Percentiles rank a stretch among this genome's conserved stretches.
Conservation (phyloP, 2,888 invertebrate genomes). For the Tanytarsus gracilentus region DNA sequence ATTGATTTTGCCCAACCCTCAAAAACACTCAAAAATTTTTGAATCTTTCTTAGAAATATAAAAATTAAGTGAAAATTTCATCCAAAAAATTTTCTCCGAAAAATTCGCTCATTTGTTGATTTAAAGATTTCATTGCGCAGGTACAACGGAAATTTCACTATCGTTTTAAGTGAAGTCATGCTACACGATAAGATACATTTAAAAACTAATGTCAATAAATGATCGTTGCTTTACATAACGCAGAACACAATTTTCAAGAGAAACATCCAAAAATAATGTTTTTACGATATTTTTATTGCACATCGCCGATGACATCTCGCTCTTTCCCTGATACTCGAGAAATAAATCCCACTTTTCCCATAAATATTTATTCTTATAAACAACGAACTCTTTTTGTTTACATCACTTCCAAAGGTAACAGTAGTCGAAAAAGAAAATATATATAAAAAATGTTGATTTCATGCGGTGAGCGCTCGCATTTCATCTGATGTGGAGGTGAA, state of each 20-base stretch:
- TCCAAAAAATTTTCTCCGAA: too few species aligned
- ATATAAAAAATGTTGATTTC: neutral
- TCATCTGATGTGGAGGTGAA: neutral
- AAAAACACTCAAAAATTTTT: too few species aligned
- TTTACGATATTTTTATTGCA: constrained; percentile 24
- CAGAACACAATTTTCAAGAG: too few species aligned
- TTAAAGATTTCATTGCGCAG: too few species aligned
- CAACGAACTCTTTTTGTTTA: neutral
- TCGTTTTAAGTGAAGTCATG: too few species aligned
- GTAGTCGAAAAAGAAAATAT: constrained; percentile 1
- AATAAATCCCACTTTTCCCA: constrained; percentile 5
- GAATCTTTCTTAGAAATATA: too few species aligned
- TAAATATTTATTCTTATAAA: constrained; percentile 20
- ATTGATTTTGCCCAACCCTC: too few species aligned
- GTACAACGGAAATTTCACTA: too few species aligned
- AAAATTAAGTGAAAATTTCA: too few species aligned
- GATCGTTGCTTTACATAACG: constrained; percentile 16
- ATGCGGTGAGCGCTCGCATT: neutral
- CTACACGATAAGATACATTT: neutral
- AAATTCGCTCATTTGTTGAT: too few species aligned
- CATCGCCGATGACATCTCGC: constrained; percentile 17
- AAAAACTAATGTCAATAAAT: neutral
- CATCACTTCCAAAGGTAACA: constrained; percentile 1
- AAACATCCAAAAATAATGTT: neutral
- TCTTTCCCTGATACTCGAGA: neutral